Conservation (phyloP, 1,140 invertebrate genomes). For the Leptopilina clavipes region DNA sequence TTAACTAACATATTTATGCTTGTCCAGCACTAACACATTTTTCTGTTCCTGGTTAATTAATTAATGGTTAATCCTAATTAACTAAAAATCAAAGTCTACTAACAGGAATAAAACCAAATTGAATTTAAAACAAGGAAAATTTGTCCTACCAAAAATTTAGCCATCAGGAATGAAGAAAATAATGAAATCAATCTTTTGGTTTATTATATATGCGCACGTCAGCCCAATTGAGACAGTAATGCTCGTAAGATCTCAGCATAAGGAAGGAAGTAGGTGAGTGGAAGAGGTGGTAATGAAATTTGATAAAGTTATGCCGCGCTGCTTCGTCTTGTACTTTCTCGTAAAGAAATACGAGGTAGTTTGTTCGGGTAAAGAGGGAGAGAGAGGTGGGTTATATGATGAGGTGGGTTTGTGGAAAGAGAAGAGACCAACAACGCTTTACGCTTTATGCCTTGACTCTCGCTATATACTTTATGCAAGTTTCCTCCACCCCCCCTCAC, state of each 20-base stretch:
- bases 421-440: slow-evolving; percentile 47
- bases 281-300: slow-evolving; percentile 45
- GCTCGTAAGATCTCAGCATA: slow-evolving; percentile 8
- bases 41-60: too few relatives aligned
- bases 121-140: too few relatives aligned
- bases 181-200: not conserved
- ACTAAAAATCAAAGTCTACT: too few relatives aligned
- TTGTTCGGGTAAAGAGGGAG: not conserved
- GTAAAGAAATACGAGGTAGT: slow-evolving; percentile 32
- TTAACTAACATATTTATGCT: too few relatives aligned
- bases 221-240: slow-evolving; percentile 22
- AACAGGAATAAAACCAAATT: too few relatives aligned
- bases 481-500: not conserved
- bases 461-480: slow-evolving; percentile 17
- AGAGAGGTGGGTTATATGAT: slow-evolving; percentile 24
- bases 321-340: slow-evolving; percentile 4
- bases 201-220: not conserved
- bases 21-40: too few relatives aligned
- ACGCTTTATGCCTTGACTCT: slow-evolving; percentile 42
- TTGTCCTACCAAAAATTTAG: too few relatives aligned
- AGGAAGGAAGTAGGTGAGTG: slow-evolving; percentile 30
- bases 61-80: too few relatives aligned
- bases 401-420: not conserved
- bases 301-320: slow-evolving; percentile 45
- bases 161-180: too few relatives aligned